Conservation (phyloP, 2,113 vertebrate species). For the Phainopepla nitens region DNA sequence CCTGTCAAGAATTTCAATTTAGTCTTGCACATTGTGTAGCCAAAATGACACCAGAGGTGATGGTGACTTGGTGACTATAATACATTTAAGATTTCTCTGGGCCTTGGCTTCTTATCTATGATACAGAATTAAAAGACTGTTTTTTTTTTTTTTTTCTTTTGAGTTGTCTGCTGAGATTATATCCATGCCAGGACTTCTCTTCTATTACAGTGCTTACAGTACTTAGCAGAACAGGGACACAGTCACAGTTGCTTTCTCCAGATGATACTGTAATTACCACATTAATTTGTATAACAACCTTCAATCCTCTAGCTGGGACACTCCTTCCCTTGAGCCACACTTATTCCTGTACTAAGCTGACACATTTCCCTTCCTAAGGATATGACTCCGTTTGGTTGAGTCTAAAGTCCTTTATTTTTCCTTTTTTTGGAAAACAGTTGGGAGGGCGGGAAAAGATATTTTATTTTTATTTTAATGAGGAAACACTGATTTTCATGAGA, state of each 20-base stretch:
- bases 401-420: not conserved
- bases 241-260: conserved; percentile 59
- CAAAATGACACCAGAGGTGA: not conserved
- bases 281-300: conserved; percentile 64
- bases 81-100: not conserved
- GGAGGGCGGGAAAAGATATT: accelerated
- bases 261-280: conserved; percentile 60
- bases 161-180: conserved; percentile 4
- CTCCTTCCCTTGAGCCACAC: conserved; percentile 24
- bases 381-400: not conserved
- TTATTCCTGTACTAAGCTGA: conserved; percentile 8
- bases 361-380: not conserved
- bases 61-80: not conserved
- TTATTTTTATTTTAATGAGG: not conserved
- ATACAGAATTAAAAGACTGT: not conserved
- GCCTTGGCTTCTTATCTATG: not conserved
- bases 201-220: not conserved
- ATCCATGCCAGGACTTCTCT: not conserved
- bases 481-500: not conserved
- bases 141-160: not conserved
- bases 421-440: not conserved
- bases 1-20: not conserved
- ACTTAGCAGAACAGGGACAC: conserved; percentile 24
- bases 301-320: conserved; percentile 43
- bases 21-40: not conserved